Evolutionary conservation across 2,888 invertebrate species (phyloP).

Genomic region (Masnerella sp.): DNA sequence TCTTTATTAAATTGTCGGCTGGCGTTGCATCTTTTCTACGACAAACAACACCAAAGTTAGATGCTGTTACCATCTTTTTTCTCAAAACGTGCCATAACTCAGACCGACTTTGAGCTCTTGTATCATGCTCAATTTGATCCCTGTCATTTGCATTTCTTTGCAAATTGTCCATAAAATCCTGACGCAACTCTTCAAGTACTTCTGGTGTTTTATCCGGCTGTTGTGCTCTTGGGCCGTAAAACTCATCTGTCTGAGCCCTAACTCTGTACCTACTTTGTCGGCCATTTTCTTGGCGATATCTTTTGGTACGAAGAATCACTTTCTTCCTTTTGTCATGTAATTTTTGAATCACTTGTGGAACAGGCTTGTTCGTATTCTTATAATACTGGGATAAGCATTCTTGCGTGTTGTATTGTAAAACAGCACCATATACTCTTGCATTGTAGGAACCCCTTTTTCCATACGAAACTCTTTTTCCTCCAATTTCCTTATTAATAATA

Average conservation of each 20-base stretch:
- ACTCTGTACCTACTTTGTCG: neutral
- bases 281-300: neutral
- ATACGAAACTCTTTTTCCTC: constrained; percentile 34
- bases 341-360: constrained; percentile 3
- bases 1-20: constrained; percentile 24
- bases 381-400: neutral
- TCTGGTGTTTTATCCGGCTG: constrained; percentile 20
- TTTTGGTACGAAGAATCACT: neutral
- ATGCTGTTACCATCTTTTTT: constrained; percentile 42
- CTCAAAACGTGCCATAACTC: constrained; percentile 37
- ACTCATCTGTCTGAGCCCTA: neutral
- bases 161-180: constrained; percentile 17
- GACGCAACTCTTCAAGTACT: neutral
- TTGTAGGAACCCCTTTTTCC: constrained; percentile 19
- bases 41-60: constrained; percentile 45
- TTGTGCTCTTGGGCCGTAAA: constrained; percentile 7
- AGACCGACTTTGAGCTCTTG: constrained; percentile 21
- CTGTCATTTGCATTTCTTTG: constrained; percentile 8
- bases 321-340: neutral
- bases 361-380: constrained; percentile 1
- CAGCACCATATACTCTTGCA: constrained; percentile 11
- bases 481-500: constrained; percentile 23
- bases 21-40: constrained; percentile 27
- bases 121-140: constrained; percentile 25
- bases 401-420: constrained; percentile 17